phyloP scores from a whole-genome alignment of 2,888 invertebrate species.

The Hofmannophila pseudospretella region DNA sequence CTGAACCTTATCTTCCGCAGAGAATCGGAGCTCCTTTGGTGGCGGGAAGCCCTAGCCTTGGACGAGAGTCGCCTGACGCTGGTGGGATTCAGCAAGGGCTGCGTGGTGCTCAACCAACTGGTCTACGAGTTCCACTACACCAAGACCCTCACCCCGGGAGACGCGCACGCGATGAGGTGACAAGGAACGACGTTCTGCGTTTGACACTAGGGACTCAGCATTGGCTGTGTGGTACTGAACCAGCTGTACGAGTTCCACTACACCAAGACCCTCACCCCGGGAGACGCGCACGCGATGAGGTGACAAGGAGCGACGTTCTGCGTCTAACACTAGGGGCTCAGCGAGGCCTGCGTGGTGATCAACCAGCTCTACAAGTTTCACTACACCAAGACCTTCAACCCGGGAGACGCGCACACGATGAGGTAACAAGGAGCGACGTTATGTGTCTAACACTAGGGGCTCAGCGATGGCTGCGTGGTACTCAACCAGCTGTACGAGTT shows the following conservation, averaged over 20 bases:
- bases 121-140: conserved; percentile 90
- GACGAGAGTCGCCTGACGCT: conserved; percentile 80
- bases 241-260: conserved; percentile 92
- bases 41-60: conserved; percentile 76
- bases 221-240: conserved; percentile 95
- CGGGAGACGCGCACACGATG: conserved; percentile 80
- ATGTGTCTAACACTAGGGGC: conserved; percentile 83
- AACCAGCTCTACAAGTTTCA: conserved; percentile 94
- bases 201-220: conserved; percentile 90
- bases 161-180: conserved; percentile 77
- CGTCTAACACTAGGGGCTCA: conserved; percentile 87
- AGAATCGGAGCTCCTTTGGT: conserved; percentile 70
- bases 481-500: conserved; percentile 95
- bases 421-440: conserved; percentile 74
- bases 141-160: conserved; percentile 81
- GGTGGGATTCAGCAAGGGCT: conserved; percentile 95
- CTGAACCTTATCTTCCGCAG: no score
- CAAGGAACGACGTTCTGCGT: conserved; percentile 74
- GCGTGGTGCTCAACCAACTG: conserved; percentile 94
- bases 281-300: conserved; percentile 80
- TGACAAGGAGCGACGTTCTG: conserved; percentile 72
- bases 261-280: conserved; percentile 81
- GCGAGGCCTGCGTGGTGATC: conserved; percentile 95
- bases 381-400: conserved; percentile 82
- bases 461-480: conserved; percentile 96